A percentile compares a stretch with the other conserved stretches of the same genome.
phyloP scores from a whole-genome alignment of 2,797 vertebrate genomes.

The Prionace glauca region DNA sequence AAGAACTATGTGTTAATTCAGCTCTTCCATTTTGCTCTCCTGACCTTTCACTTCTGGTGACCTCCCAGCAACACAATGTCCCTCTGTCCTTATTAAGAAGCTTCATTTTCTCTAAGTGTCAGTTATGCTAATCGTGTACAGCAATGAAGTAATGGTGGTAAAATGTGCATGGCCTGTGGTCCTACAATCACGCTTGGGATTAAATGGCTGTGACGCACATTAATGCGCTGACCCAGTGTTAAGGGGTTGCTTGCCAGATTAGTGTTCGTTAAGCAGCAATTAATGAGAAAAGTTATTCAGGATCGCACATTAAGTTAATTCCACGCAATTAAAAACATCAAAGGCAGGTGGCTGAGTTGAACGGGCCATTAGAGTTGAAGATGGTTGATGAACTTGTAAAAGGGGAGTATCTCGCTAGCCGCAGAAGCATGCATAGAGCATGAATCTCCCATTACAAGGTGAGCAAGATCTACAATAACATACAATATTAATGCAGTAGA shows the following conservation, averaged over 20 bases:
- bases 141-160: not conserved
- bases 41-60: not conserved
- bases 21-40: not conserved
- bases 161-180: not conserved
- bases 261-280: not conserved
- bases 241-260: not conserved
- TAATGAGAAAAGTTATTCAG: constrained; percentile 13
- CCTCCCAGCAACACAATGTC: not conserved
- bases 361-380: not conserved
- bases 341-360: not conserved
- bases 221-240: not conserved
- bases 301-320: constrained; percentile 1
- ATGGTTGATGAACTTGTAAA: not conserved
- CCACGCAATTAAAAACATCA: not conserved
- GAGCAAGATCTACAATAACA: not conserved
- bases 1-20: not conserved
- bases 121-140: not conserved
- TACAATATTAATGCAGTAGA: not conserved
- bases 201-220: not conserved
- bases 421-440: not conserved
- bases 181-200: not conserved
- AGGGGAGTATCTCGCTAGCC: not conserved
- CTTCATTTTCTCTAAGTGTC: not conserved
- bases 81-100: not conserved
- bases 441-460: not conserved